Base-by-base conservation (phyloP, 2,797 vertebrate genomes). In the Nannoperca obscura region DNA sequence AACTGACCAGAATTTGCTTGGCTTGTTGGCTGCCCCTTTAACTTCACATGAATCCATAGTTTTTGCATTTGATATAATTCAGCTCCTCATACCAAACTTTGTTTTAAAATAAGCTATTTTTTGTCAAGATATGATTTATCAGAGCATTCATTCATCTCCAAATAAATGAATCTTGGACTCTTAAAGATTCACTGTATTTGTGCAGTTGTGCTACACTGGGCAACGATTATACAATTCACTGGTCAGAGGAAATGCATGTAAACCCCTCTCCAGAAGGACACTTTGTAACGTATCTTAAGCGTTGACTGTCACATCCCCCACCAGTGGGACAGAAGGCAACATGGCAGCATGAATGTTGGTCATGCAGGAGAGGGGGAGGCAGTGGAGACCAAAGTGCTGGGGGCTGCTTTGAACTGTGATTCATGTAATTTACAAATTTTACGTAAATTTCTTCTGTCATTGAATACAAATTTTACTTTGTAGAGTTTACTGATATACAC, bases 261-360 rank as follows among this genome's bases (percentile, higher is more conserved):
- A 78, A 46, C 38, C 38, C 27, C 42, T 80, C 36, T 75, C 40
- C 68, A 80, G 72, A 82, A 86, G 80, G 83, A 87, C 68, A 46
- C 55, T 58, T 66, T 80, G 64, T 49, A 74, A 68, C 59, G 52
- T 72, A 76, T 75, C 66, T 74, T 36, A 19, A 76, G 82, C 82
- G 49, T 34, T 10, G 68, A 81, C 73, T 44, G 80, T 79, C 82
- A 87, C 84, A 75, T 87, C 89, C 87, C 88, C 88, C 86, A 85
- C 82, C 65, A 85, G 74, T 79, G 83, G 86, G 77, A 84, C 88
- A 90, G 88, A 89, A 88, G 87, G 89, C 78, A 84, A 66, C 74
- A 76, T 80, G 82, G 86, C 88, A 84, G 80, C 76, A 55, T 81
- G 80, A 88, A 76, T n/a, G 80, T 74, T 89, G 88, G 74, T 86